Evolutionary conservation across 2,113 vertebrate species (phyloP).

Genomic region (Trachemys scripta): DNA sequence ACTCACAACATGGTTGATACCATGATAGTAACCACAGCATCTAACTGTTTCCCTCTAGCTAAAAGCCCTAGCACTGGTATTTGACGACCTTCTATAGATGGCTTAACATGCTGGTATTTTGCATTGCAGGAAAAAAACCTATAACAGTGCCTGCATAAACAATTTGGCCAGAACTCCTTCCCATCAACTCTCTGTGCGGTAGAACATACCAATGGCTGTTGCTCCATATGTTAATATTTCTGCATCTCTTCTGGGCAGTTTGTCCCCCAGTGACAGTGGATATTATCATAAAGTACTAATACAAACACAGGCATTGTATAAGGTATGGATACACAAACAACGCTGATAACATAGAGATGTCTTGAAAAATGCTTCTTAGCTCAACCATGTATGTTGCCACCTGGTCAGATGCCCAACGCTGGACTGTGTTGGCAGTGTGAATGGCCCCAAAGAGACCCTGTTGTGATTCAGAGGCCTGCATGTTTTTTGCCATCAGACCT

Average conservation of each 20-base stretch:
- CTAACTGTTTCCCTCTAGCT: neutral
- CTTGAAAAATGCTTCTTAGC: neutral
- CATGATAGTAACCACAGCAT: neutral
- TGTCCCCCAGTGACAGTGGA: neutral
- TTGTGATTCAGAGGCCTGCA: neutral
- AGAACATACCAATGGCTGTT: neutral
- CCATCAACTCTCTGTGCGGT: constrained; percentile 35
- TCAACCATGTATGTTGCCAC: neutral
- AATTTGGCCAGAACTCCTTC: constrained; percentile 51
- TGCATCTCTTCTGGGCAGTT: constrained; percentile 36
- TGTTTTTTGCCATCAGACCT: neutral
- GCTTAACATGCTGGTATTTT: constrained; percentile 66
- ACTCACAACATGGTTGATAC: neutral
- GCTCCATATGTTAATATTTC: constrained; percentile 38
- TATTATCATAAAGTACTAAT: neutral
- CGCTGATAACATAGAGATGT: neutral
- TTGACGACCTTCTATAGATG: constrained; percentile 52
- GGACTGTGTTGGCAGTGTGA: neutral
- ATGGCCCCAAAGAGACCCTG: neutral
- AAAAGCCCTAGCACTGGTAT: neutral
- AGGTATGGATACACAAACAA: neutral
- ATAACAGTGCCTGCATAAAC: constrained; percentile 25
- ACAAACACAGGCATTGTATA: neutral
- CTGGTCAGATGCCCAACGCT: neutral
- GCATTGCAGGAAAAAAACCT: constrained; percentile 39